These are phyloP conservation scores for Pituophis catenifer DNA, from an alignment of 2,113 vertebrate genomes.

Conservation along the genomic window DNA sequence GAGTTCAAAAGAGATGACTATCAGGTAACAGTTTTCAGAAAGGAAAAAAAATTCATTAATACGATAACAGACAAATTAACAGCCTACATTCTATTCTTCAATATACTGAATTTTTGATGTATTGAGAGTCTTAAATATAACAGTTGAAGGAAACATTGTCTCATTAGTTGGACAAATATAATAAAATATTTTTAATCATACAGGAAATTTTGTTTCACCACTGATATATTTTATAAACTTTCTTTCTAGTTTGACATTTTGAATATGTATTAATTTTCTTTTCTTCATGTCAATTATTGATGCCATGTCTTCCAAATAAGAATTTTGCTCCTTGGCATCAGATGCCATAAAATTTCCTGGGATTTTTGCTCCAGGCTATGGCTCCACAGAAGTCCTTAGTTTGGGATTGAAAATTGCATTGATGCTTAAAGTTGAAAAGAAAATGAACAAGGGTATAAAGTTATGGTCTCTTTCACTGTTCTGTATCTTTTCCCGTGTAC, in stretches of 20 bases:
- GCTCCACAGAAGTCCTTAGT: background rate
- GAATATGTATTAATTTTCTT: slow-evolving; percentile 20
- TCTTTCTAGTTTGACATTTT: background rate
- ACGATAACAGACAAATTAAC: background rate
- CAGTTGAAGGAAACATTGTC: background rate
- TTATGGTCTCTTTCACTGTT: background rate
- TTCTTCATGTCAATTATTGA: background rate
- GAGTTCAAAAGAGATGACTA: background rate
- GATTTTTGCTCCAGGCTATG: background rate
- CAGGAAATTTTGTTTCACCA: background rate
- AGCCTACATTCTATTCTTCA: slow-evolving; percentile 23
- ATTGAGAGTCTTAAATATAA: slow-evolving; percentile 3
- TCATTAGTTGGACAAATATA: background rate
- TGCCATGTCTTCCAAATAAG: background rate
- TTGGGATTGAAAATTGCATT: background rate
- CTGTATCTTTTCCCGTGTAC: background rate
- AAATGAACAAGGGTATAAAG: slow-evolving; percentile 5
- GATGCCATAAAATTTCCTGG: accelerated
- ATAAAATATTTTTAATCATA: background rate
- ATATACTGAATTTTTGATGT: background rate
- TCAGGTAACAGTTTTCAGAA: background rate
- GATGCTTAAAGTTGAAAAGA: slow-evolving; percentile 18
- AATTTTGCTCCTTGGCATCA: slow-evolving; percentile 24
- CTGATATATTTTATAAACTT: background rate
- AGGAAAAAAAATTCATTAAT: slow-evolving; percentile 18